These are phyloP conservation scores for Saccostrea echinata DNA, from an alignment of 1,140 invertebrate genomes.

Conservation along the genomic window DNA sequence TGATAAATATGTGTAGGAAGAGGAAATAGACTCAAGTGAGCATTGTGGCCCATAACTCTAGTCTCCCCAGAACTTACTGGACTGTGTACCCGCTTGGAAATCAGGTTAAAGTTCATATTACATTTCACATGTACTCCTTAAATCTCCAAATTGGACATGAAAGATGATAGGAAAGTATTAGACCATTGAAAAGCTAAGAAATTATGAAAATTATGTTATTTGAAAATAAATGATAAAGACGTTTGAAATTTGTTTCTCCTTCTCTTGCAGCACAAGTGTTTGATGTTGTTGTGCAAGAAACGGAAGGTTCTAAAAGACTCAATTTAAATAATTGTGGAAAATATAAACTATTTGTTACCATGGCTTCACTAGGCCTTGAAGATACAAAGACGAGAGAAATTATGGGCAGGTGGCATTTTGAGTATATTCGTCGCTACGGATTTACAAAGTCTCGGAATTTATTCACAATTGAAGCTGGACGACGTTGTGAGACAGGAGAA, in stretches of 20 bases:
- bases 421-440: conserved; percentile 39
- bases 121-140: too few relatives aligned
- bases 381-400: background rate
- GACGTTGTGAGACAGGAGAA: conserved; percentile 9
- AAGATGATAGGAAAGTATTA: too few relatives aligned
- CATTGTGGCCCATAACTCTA: too few relatives aligned
- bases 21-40: too few relatives aligned
- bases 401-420: conserved; percentile 25
- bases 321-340: background rate
- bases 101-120: too few relatives aligned
- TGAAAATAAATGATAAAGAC: too few relatives aligned
- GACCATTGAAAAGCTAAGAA: too few relatives aligned
- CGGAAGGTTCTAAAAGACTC: conserved; percentile 22
- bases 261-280: conserved; percentile 12
- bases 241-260: background rate
- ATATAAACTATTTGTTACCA: conserved; percentile 37
- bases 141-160: too few relatives aligned
- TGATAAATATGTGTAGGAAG: too few relatives aligned
- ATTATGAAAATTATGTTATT: too few relatives aligned
- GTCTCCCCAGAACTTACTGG: too few relatives aligned
- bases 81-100: too few relatives aligned
- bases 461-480: conserved; percentile 37
- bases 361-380: conserved; percentile 20
- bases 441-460: background rate
- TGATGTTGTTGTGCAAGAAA: conserved; percentile 24